Evolutionary conservation across 2,888 invertebrate genomes (phyloP), one percentile per base, ranked within the genome.

Genomic region (Drosophila mayaguana): DNA sequence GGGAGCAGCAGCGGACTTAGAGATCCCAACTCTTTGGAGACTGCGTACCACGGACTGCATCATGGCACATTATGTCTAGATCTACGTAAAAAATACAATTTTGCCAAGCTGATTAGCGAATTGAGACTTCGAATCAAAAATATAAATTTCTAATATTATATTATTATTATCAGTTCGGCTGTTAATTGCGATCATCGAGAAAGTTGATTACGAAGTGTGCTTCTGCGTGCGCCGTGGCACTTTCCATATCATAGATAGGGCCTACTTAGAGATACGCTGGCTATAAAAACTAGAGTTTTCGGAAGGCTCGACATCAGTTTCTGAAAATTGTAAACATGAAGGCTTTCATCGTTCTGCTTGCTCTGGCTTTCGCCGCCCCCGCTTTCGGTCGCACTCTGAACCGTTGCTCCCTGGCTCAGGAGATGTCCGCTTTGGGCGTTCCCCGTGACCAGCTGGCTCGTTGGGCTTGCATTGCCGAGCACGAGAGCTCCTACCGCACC

Each of bases 401-500:
- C 48, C 83, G 85, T 55, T 91, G 91, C 76, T 79, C 83, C 22
- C 50, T 91, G 74, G 88, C 84, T 36, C 70, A 63, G 11, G 87
- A 86, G 59, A 79, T 91, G 86, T 22, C 60, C 60, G 7, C 92
- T 28, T 28, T 88, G 59, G 90, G 89, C 48, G 80, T 87, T 6
- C 82, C 90, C 12, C 77, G 75, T 18, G 65, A 71, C 38, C 75
- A 91, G 46, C 55, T 91, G 63, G 22, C 67, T 12, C 61, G 46
- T 16, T 91, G 90, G 89, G 75, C 83, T 0, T 88, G 90, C 68
- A 79, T 90, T 66, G 88, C 83, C n/a, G 63, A 90, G 71, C 73
- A 80, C 36, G 84, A 89, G 74, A 89, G 82, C 54, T 75, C 74
- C 34, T 91, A 93, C 46, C 92, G 93, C 48, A 94, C 94, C 0